These are phyloP conservation scores for Schlechtendalia chinensis DNA, from an alignment of 1,140 invertebrate species.

Conservation along the genomic window DNA sequence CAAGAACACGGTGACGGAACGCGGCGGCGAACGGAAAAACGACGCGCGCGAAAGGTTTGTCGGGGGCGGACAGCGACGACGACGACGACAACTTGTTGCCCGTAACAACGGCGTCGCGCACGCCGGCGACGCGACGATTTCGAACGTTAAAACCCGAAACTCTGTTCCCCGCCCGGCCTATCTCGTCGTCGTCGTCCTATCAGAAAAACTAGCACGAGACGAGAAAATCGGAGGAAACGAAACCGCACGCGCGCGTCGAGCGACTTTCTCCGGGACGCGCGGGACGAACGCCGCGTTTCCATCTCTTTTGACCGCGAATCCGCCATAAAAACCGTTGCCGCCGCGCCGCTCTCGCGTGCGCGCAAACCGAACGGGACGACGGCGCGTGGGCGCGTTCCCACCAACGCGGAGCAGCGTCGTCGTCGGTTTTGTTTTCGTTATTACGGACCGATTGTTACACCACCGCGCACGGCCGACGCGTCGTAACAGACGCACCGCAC, in stretches of 20 bases:
- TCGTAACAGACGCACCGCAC: neutral
- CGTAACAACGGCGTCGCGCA: too few relatives aligned
- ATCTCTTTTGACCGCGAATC: too few relatives aligned
- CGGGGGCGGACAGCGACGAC: too few relatives aligned
- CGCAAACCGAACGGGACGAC: neutral
- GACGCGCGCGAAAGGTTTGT: too few relatives aligned
- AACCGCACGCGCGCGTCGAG: neutral
- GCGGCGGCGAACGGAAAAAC: too few relatives aligned
- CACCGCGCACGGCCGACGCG: neutral
- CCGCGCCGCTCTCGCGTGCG: neutral
- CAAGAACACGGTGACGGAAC: too few relatives aligned
- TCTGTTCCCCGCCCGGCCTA: neutral
- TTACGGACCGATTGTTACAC: slow-evolving; percentile 40
- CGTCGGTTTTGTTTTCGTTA: slow-evolving; percentile 32
- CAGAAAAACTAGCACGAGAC: too few relatives aligned
- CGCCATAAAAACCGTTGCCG: neutral
- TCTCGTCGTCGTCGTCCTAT: too few relatives aligned
- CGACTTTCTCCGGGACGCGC: neutral
- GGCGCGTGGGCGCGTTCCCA: neutral
- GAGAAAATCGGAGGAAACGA: too few relatives aligned
- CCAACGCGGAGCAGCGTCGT: neutral
- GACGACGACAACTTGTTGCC: too few relatives aligned
- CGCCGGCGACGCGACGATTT: too few relatives aligned
- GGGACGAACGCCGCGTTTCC: neutral
- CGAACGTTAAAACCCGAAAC: too few relatives aligned